Base-by-base conservation (phyloP, 1,140 invertebrate species). In the Drosophila bocki region DNA sequence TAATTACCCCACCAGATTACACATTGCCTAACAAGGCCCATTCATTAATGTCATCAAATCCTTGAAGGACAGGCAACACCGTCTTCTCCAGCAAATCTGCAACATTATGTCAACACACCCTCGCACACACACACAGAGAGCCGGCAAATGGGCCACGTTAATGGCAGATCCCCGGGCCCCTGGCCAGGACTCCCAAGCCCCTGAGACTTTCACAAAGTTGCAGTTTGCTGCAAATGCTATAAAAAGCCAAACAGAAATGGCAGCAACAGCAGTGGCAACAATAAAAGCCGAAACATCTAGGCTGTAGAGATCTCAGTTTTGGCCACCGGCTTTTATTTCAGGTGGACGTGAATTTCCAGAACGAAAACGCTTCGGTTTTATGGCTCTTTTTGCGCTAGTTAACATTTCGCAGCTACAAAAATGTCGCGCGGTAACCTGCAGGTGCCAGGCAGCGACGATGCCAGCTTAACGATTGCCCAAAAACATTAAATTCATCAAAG, bases 1-100 rank as follows among this genome's bases (percentile, higher is more conserved):
- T 84, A 84, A 83, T 84, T 84, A 84, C 82, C 81, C 82, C 58
- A 64, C 61, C 67, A 77, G 82, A 85, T 84, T 84, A 84, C 82
- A 84, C 82, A 81, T 72, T 71, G 58, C 72, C 72, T 60, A 82
- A 85, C 81, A 80, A 80, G 82, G 72, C 82, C 78, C 81, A 85
- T 84, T 84, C 81, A 85, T 85, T 84, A 84, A 85, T 84, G 81
- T 64, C 81, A 85, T 85, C 62, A 84, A 80, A 83, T 72, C 67
- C 71, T 77, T 79, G 82, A 85, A 60, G 69, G 45, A 72, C 69
- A 72, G 53, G 33, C 57, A 48, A 72, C 79, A 82, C 77, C 67
- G 59, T 69, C 68, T 44, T 72, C 48, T 32, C 45, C 39, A 48
- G 62, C 47, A 82, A 76, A 80, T 67, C 82, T 84, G 81, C 77